Conservation (phyloP, 2,113 vertebrate genomes). For the Perccottus glenii region DNA sequence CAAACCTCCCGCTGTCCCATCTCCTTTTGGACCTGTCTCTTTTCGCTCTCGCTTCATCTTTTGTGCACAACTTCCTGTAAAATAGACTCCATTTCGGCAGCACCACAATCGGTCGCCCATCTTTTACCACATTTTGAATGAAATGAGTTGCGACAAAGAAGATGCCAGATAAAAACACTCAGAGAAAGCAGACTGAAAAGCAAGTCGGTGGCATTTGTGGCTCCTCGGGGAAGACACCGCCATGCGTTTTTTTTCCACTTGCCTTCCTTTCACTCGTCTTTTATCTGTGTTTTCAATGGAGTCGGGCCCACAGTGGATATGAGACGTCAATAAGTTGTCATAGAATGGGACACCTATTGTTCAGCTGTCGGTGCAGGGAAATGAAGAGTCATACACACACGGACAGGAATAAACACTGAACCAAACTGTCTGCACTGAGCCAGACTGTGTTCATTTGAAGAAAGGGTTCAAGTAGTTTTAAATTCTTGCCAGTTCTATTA, state of each 20-base stretch:
- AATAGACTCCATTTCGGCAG: not conserved
- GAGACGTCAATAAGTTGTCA: slow-evolving; percentile 55
- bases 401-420: slow-evolving; percentile 3
- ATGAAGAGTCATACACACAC: slow-evolving; percentile 8
- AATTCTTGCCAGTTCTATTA: too few relatives aligned
- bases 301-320: slow-evolving; percentile 36
- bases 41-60: not conserved
- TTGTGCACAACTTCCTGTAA: slow-evolving; percentile 2
- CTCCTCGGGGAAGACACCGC: slow-evolving; percentile 26
- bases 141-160: slow-evolving; percentile 26
- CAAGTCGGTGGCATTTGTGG: slow-evolving; percentile 16
- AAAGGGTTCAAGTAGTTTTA: too few relatives aligned
- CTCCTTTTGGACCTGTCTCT: not conserved
- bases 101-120: slow-evolving; percentile 1
- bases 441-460: too few relatives aligned
- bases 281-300: slow-evolving; percentile 11
- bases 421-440: too few relatives aligned
- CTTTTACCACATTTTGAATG: not conserved
- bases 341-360: slow-evolving; percentile 35
- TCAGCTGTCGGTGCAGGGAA: slow-evolving; percentile 22
- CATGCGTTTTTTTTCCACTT: slow-evolving; percentile 15
- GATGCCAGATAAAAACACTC: slow-evolving; percentile 9
- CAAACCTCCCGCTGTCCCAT: not conserved
- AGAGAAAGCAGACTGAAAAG: slow-evolving; percentile 11
- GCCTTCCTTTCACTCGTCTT: slow-evolving; percentile 12